Evolutionary conservation across 2,113 vertebrate species (phyloP), one percentile per base, ranked within the genome.

Genomic region (Empidonax traillii): DNA sequence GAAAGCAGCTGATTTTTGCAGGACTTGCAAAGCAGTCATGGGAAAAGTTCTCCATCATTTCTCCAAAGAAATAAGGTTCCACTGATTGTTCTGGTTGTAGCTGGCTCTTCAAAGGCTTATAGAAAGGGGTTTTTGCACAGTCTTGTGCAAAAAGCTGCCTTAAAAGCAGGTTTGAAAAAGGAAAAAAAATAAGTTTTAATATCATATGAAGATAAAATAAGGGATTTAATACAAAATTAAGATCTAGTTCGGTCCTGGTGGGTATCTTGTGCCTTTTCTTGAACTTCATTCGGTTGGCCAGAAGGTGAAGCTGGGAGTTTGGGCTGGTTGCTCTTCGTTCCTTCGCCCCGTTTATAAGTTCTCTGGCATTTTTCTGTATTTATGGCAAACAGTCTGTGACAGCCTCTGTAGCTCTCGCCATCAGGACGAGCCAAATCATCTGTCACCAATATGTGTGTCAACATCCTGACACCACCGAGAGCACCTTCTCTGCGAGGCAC

Each of bases 351-450:
- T 91, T 93, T 96, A 21, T 35, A 68, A 72, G 37, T 71, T 90
- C 80, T 87, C 53, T 72, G 76, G 65, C 89, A 72, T 93, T 95
- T 94, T 92, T 72, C 79, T 93, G 25, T 58, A 81, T 87, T 89
- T 87, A 43, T 82, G 51, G 76, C 76, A 80, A 90, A 71, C 59
- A 43, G 37, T 49, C 83, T 74, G 31, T 85, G 63, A 47, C 28
- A 66, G 46, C 25, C 41, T 93, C 31, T 62, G 35, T 49, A 83
- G 53, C 82, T 80, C 51, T 59, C 82, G 62, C 55, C 76, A 77
- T 75, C 20, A 6, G 62, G 61, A 69, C 25, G 49, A 65, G 25
- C 72, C 81, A 96, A 87, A 87, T 94, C 37, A 82, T 94, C 73
- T 91, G 79, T 90, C 90, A 89, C 43, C 71, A 85, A 51, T 66